These are phyloP conservation scores for Varecia variegata DNA, from an alignment of 2,797 vertebrate genomes.

Conservation along the genomic window DNA sequence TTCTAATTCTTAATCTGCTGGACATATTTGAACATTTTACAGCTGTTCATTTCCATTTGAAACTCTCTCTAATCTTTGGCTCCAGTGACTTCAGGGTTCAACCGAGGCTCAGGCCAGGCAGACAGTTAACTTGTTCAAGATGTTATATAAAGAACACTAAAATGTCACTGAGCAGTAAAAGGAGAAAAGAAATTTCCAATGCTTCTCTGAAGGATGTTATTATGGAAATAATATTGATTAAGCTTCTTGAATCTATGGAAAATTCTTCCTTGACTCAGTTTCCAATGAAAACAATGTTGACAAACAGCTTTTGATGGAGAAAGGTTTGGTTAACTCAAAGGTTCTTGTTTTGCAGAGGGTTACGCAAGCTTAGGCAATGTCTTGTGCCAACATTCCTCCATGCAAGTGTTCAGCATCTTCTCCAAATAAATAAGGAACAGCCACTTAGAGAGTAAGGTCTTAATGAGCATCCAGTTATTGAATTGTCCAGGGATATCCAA, in stretches of 20 bases:
- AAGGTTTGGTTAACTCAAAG: not conserved
- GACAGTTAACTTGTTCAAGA: not conserved
- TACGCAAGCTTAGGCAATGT: not conserved
- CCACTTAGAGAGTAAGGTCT: not conserved
- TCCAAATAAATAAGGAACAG: not conserved
- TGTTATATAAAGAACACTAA: not conserved
- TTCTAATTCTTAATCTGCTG: conserved; percentile 13
- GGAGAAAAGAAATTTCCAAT: not conserved
- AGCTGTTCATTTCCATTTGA: conserved; percentile 47
- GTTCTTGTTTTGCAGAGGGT: not conserved
- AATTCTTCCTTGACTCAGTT: not conserved
- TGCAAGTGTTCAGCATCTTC: not conserved
- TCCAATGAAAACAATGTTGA: not conserved
- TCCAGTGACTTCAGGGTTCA: conserved; percentile 8
- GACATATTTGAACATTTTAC: conserved; percentile 5
- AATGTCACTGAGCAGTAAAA: not conserved
- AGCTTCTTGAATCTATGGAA: not conserved
- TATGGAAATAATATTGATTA: not conserved
- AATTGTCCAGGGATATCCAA: not conserved
- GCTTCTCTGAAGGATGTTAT: not conserved
- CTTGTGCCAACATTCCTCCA: not conserved
- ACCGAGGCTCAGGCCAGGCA: not conserved
- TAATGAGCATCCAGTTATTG: not conserved
- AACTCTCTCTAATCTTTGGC: not conserved
- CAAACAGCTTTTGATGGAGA: not conserved